phyloP scores from a whole-genome alignment of 2,797 vertebrate genomes.

The Macroramphosus scolopax region DNA sequence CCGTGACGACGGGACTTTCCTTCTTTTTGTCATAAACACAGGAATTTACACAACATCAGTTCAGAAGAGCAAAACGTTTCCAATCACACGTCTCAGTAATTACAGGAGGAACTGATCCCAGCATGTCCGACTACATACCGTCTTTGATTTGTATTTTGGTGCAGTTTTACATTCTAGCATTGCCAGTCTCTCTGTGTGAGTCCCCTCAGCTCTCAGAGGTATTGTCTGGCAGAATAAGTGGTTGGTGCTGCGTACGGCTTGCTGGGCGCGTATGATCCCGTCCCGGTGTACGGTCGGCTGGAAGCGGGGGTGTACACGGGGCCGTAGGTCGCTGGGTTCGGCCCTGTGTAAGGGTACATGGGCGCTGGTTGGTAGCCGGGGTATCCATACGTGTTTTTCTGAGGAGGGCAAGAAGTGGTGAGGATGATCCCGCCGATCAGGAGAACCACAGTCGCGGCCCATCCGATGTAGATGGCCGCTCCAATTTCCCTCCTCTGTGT shows the following conservation, averaged over 20 bases:
- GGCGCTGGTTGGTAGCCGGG: conserved; percentile 37
- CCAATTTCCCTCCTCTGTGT: conserved; percentile 70
- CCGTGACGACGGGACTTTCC: background rate
- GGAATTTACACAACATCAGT: background rate
- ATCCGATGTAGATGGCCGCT: conserved; percentile 71
- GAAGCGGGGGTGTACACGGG: conserved; percentile 61
- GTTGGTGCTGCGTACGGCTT: conserved; percentile 61
- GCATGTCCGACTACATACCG: background rate
- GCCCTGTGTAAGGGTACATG: conserved; percentile 40
- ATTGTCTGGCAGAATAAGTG: conserved; percentile 54
- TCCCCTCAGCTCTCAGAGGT: conserved; percentile 39
- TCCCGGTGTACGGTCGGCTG: conserved; percentile 50
- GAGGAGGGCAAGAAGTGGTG: conserved; percentile 71
- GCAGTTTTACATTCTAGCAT: background rate
- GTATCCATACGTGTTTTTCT: conserved; percentile 49
- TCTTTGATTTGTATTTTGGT: conserved; percentile 2
- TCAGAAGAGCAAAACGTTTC: background rate
- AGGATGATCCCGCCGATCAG: conserved; percentile 70
- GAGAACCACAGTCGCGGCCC: conserved; percentile 57
- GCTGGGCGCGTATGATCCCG: conserved; percentile 52
- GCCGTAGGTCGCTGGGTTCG: conserved; percentile 35
- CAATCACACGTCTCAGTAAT: conserved; percentile 11
- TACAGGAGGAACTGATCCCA: background rate
- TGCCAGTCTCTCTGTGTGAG: conserved; percentile 27
- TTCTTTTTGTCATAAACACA: background rate